Evolutionary conservation across 2,797 vertebrate species (phyloP), one percentile per base, ranked within the genome.

Genomic region (Crocidura indochinensis): DNA sequence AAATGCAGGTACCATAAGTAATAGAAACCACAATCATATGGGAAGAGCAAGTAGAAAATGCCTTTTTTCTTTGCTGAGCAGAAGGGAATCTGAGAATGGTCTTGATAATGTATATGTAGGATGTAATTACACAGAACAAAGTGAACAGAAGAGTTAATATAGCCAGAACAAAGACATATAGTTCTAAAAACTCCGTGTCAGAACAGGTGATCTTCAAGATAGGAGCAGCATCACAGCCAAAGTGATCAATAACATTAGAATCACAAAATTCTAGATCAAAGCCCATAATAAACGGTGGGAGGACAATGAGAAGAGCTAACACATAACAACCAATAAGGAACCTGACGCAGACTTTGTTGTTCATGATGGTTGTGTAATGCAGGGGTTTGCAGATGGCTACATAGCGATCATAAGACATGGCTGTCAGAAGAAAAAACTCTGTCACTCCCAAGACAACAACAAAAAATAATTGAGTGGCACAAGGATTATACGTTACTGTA

Each of bases 61-160:
- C 56, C 67, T 84, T 92, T 79, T 79, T 88, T 60, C 68, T 78
- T 74, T 88, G 49, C 29, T 89, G 69, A 46, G 14, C 81, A 62
- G 91, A 75, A 44, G 75, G 81, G 68, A 92, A 80, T 73, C 67
- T 73, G 24, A 92, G 86, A 74, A 92, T 74, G 68, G 86, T 92
- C 49, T 68, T 84, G 60, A 88, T 79, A 47, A 92, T 88, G 60
- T 78, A 73, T 8, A 24, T 79, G 19, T 92, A 93, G 24, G 75
- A 93, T 49, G 69, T 14, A 73, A 89, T 68, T n/a, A 90, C 29
- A 65, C 92, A 93, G 20, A 51, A 20, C 6, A 86, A 71, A 10
- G 76, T 86, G 27, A 81, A 90, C 3, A 93, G 6, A 29, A 93
- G 76, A 0, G 15, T 84, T 74, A 79, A 0, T 20, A 62, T 49